A percentile compares a stretch with the other conserved stretches of the same genome.
Conservation (phyloP, 2,888 invertebrate genomes). For the Alloscopus bannaensis region DNA sequence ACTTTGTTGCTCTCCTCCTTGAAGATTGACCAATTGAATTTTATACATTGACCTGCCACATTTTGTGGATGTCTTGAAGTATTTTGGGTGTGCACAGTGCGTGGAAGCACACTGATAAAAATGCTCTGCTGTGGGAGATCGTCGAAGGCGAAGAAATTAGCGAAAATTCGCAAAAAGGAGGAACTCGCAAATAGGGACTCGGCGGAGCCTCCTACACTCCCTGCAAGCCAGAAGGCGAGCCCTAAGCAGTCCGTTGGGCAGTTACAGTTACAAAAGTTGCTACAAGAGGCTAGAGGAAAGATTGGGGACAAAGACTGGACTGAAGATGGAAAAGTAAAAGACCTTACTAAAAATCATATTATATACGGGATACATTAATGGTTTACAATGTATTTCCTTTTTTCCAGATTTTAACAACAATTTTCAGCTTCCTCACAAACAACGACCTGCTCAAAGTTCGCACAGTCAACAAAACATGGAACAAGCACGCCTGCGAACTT, state of each 20-base stretch:
- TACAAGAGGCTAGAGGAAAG: neutral
- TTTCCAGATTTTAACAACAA: conserved; percentile 28
- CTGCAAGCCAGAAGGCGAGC: neutral
- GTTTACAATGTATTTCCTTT: neutral
- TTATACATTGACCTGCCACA: neutral
- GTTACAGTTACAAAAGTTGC: no score
- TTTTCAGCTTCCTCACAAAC: conserved; percentile 42
- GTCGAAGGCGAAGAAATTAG: conserved; percentile 5
- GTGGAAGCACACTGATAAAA: neutral
- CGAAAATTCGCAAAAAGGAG: neutral
- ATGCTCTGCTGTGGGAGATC: conserved; percentile 41
- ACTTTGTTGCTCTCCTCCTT: neutral
- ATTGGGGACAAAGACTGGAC: conserved; percentile 13
- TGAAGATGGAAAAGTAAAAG: conserved; percentile 12
- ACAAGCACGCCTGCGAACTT: conserved; percentile 42
- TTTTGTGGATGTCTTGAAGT: neutral
- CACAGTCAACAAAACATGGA: conserved; percentile 54
- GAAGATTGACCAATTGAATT: neutral
- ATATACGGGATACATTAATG: no score
- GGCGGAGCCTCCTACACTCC: neutral
- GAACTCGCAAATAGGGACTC: neutral
- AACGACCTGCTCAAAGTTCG: conserved; percentile 56
- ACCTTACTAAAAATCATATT: neutral
- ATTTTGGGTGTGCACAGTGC: neutral
- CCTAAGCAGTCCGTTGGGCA: no score